Evolutionary conservation across 2,888 invertebrate species (phyloP), one percentile per base, ranked within the genome.

Genomic region (Rotaria socialis): DNA sequence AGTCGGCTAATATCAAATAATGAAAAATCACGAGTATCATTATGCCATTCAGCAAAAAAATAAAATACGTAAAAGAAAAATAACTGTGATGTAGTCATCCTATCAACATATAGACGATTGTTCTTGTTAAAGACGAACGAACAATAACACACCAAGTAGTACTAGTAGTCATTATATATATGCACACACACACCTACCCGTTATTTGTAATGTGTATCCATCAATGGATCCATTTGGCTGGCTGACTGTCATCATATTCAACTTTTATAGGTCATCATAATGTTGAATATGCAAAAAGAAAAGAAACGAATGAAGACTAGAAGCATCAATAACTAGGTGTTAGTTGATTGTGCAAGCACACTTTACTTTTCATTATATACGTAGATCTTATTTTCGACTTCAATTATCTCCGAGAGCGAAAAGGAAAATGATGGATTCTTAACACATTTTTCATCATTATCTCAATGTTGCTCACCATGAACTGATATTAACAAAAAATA

Each of bases 11-110:
- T 67, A 67, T 67, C 67, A 67, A 67, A 67, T 67, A 67, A 67
- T 67, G 67, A 67, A 67, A 67, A 67, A 67, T 67, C 67, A 67
- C 67, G 67, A 67, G 67, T 67, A 67, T 67, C 67, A 67, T 67
- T 67, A 67, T 67, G 67, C 67, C 67, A 67, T 67, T 67, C 35
- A n/a, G n/a, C 35, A 35, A 35, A 35, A 35, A 35, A 35, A 35
- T 35, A 35, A 35, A 35, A 35, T 35, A 35, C 35, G 35, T 35
- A 58, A n/a, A n/a, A 58, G 24, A 58, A 58, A 58, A 58, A n/a
- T 10, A 67, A 27, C 67, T 67, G 35, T 60, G 67, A 67, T 67
- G 67, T 67, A 67, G 67, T 67, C 67, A 67, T 67, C 27, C 27
- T 67, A 67, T 67, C 67, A 67, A 67, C 35, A 16, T 67, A 35